Evolutionary conservation across 2,113 vertebrate genomes (phyloP), one percentile per base, ranked within the genome.

Genomic region (Myxocyprinus asiaticus): DNA sequence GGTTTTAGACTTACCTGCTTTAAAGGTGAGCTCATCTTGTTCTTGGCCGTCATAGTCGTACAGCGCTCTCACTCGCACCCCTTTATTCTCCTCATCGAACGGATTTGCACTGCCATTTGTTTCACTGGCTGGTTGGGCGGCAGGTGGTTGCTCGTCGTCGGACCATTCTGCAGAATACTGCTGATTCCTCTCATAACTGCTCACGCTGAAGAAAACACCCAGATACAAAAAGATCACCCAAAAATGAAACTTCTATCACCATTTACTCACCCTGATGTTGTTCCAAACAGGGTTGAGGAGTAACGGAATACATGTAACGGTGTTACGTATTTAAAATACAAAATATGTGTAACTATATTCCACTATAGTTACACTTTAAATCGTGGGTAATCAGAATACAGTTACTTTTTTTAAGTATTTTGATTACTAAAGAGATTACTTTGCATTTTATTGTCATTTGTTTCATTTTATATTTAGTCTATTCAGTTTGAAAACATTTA

Each of bases 21-120:
- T 95, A 90, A 99, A 98, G 91, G 91, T 99, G 85, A 99, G 95
- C 83, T 99, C 97, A 2, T 99, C 97, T 89, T 97, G 97, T 84
- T 99, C 97, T 82, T 98, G 97, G 65, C 97, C 97, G 0, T 96
- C 94, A 0, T 99, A 99, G 91, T 99, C 96, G 0, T 98, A 99
- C 56, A 98, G 94, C 0, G 97, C 97, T 65, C 94, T 93, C 79
- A 99, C 97, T 4, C 96, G 92, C 77, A 96, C 94, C 0, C 95
- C 95, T 86, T 93, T 91, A 58, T 17, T 83, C 17, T 97, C 96
- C n/a, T 98, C 96, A 0, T 96, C 95, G 6, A 98, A 97, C 69
- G 96, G 95, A 88, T 98, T 98, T 80, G 87, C 45, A 9, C 94
- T 94, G 0, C 96, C 96, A 0, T 98, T 98, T 86, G 96, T 93